phyloP scores from a whole-genome alignment of 2,888 invertebrate species.

The Leucoma salicis region DNA sequence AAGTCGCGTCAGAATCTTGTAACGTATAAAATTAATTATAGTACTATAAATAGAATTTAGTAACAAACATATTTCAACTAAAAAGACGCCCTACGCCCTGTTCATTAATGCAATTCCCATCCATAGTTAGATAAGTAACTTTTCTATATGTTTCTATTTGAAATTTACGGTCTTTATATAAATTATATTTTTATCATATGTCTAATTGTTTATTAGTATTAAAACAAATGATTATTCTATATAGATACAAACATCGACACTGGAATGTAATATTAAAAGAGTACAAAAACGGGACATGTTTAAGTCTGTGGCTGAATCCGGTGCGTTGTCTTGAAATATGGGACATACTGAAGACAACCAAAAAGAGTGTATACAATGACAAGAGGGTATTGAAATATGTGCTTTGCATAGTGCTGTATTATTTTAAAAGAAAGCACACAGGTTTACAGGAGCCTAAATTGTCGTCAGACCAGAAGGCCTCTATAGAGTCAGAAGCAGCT shows the following conservation, averaged over 20 bases:
- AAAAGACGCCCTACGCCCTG: no score
- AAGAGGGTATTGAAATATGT: constrained; percentile 48
- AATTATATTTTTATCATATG: no score
- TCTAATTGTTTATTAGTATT: no score
- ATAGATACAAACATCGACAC: constrained; percentile 61
- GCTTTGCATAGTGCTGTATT: constrained; percentile 57
- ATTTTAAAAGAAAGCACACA: constrained; percentile 26
- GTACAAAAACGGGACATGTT: constrained; percentile 45
- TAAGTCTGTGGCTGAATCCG: constrained; percentile 56
- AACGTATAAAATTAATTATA: no score
- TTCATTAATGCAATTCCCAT: no score
- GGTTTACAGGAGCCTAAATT: not conserved
- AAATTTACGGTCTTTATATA: no score
- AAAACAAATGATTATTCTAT: not conserved
- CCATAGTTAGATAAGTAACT: no score
- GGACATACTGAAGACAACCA: constrained; percentile 50
- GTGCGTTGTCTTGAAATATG: constrained; percentile 62
- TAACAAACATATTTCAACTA: no score
- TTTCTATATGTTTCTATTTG: no score
- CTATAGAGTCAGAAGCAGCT: constrained; percentile 48
- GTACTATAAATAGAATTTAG: no score
- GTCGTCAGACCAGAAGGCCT: constrained; percentile 44
- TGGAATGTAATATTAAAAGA: constrained; percentile 69
- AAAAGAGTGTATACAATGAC: constrained; percentile 45
- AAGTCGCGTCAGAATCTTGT: no score